A percentile compares a stretch with the other conserved stretches of the same genome.
phyloP scores from a whole-genome alignment of 2,113 vertebrate genomes.

The Numenius arquata region DNA sequence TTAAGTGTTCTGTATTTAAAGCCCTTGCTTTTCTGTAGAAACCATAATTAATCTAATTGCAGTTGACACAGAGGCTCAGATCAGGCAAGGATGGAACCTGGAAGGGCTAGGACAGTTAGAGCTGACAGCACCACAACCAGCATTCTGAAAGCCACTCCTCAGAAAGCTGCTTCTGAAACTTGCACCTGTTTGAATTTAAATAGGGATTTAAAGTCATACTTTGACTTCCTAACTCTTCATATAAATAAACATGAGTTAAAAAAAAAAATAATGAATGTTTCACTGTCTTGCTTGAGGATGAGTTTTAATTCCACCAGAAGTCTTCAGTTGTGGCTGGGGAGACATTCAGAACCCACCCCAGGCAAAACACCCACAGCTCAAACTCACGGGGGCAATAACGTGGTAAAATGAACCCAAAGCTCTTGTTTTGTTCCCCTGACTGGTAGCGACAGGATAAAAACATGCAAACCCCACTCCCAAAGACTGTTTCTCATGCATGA shows the following conservation, averaged over 20 bases:
- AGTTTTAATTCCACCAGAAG: neutral
- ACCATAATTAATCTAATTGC: neutral
- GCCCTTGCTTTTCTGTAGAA: neutral
- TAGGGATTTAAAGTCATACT: neutral
- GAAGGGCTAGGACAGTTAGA: neutral
- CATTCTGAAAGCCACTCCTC: neutral
- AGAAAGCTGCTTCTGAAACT: neutral
- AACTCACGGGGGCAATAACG: fast-evolving
- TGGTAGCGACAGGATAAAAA: neutral
- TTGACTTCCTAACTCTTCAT: neutral
- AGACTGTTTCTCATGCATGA: neutral
- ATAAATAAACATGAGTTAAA: neutral
- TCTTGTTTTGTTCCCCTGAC: neutral
- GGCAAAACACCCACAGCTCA: neutral
- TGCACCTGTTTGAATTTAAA: neutral
- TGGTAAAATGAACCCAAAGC: neutral
- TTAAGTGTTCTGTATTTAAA: neutral
- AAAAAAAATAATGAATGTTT: neutral
- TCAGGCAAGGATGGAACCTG: neutral
- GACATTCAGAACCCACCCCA: neutral
- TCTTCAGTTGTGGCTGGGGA: neutral
- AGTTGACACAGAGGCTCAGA: neutral
- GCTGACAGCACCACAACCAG: neutral
- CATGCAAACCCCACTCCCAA: neutral
- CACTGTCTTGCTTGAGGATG: neutral